A percentile compares a stretch with the other conserved stretches of the same genome.
These are phyloP conservation scores for Xanthorhoe spadicearia DNA, from an alignment of 2,888 invertebrate genomes.

Conservation along the genomic window DNA sequence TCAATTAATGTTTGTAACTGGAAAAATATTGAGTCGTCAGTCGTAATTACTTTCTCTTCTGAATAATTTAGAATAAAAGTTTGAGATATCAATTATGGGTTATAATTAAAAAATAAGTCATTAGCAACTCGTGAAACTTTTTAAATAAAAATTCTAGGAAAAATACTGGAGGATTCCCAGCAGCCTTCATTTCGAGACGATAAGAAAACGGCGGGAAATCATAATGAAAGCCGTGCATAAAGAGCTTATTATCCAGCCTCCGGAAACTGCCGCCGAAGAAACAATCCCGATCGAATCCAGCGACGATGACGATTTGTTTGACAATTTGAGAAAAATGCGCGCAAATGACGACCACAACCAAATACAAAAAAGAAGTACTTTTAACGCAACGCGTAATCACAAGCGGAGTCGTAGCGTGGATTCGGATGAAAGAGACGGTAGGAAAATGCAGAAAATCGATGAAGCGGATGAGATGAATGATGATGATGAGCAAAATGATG, in stretches of 20 bases:
- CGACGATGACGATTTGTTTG: constrained; percentile 75
- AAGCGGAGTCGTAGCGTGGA: constrained; percentile 71
- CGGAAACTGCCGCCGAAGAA: constrained; percentile 23
- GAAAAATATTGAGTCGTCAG: constrained; percentile 15
- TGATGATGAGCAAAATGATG: constrained; percentile 62
- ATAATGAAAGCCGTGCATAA: constrained; percentile 84
- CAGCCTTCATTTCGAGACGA: constrained; percentile 80
- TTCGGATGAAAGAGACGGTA: constrained; percentile 58
- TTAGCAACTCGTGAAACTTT: constrained; percentile 25
- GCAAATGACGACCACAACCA: constrained; percentile 45
- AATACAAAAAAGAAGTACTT: constrained; percentile 48
- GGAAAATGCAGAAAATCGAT: constrained; percentile 72
- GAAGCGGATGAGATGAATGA: constrained; percentile 57
- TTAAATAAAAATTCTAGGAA: constrained; percentile 83
- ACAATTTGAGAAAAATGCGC: constrained; percentile 71
- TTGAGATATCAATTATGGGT: constrained; percentile 8
- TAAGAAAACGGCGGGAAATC: constrained; percentile 83
- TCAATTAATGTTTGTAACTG: constrained; percentile 11
- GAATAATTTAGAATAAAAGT: constrained; percentile 17
- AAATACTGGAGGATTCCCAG: constrained; percentile 94
- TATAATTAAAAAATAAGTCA: constrained; percentile 7
- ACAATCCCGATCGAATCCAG: constrained; percentile 55
- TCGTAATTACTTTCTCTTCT: constrained; percentile 21
- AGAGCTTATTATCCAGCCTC: constrained; percentile 67
- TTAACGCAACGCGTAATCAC: constrained; percentile 46